Evolutionary conservation across 2,797 vertebrate species (phyloP).

Genomic region (Clamator glandarius): DNA sequence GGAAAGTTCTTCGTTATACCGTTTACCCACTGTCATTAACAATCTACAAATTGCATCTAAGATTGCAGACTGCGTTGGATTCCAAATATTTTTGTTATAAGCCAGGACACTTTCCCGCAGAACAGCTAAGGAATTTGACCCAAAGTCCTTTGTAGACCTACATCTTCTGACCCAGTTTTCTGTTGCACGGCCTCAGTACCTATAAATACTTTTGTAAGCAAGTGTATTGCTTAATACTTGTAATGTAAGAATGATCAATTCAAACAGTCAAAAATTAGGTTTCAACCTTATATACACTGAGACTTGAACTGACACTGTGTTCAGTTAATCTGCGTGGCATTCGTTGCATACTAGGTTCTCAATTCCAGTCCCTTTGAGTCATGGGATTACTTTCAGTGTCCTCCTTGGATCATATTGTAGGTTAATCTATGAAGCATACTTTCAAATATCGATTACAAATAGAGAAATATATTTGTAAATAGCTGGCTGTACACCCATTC

Average conservation of each 20-base stretch:
- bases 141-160: constrained; percentile 38
- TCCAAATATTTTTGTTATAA: constrained; percentile 57
- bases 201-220: constrained; percentile 64
- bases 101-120: constrained; percentile 41
- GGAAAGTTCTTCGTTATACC: constrained; percentile 61
- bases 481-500: neutral
- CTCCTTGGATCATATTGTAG: neutral
- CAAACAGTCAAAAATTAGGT: neutral
- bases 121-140: constrained; percentile 50
- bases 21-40: constrained; percentile 57
- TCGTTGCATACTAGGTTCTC: neutral
- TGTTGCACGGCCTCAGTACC: constrained; percentile 31
- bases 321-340: neutral
- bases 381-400: neutral
- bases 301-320: neutral
- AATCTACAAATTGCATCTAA: constrained; percentile 69
- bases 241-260: constrained; percentile 6
- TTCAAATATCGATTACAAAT: neutral
- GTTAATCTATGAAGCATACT: neutral
- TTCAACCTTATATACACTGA: neutral
- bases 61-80: constrained; percentile 33
- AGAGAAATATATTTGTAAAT: neutral
- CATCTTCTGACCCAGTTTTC: constrained; percentile 36
- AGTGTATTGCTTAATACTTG: constrained; percentile 44
- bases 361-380: neutral